phyloP scores from a whole-genome alignment of 1,140 invertebrate genomes.

The Phortica variegata region DNA sequence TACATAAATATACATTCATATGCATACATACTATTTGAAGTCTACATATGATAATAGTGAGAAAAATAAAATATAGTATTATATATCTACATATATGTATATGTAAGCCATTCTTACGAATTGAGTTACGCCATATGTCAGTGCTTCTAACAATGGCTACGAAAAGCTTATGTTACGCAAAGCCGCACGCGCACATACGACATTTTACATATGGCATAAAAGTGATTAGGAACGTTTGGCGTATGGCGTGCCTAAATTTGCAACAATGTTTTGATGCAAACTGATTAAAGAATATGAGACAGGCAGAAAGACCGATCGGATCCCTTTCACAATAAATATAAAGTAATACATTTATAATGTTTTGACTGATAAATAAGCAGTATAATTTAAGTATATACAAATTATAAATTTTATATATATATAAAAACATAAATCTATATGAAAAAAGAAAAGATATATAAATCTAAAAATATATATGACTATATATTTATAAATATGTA shows the following conservation, averaged over 20 bases:
- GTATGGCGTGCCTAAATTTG: too few relatives aligned
- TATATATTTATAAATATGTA: background rate
- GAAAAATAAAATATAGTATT: too few relatives aligned
- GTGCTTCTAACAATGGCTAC: too few relatives aligned
- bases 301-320: background rate
- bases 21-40: too few relatives aligned
- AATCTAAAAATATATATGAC: slow-evolving; percentile 4
- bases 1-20: too few relatives aligned
- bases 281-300: background rate
- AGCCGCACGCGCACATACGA: background rate
- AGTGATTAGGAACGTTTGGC: too few relatives aligned
- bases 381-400: slow-evolving; percentile 26
- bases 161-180: too few relatives aligned
- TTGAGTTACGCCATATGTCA: too few relatives aligned
- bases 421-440: slow-evolving; percentile 11
- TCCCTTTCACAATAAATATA: background rate
- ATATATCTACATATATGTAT: too few relatives aligned
- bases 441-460: slow-evolving; percentile 16
- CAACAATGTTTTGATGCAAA: background rate
- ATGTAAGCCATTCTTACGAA: too few relatives aligned
- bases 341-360: slow-evolving; percentile 9
- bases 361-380: slow-evolving; percentile 41
- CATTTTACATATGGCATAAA: background rate
- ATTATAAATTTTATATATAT: slow-evolving; percentile 7
- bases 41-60: too few relatives aligned